Conservation (phyloP, 2,797 vertebrate genomes). For the Gambusia yucatana region DNA sequence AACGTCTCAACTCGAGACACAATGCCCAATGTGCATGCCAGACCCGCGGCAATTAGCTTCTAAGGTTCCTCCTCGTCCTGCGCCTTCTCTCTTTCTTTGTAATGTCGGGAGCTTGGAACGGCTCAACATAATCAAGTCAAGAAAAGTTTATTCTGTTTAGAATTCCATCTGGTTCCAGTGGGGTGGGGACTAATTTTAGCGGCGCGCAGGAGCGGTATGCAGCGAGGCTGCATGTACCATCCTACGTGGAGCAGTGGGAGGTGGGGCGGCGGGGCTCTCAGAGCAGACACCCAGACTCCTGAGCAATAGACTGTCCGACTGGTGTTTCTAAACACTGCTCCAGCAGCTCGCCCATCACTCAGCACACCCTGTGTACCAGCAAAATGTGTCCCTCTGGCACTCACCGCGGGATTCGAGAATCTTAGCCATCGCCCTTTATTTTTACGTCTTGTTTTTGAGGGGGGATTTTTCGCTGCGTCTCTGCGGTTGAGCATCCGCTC, state of each 20-base stretch:
- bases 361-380: constrained; percentile 75
- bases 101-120: constrained; percentile 80
- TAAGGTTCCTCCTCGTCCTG: constrained; percentile 71
- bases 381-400: constrained; percentile 77
- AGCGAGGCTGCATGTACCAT: constrained; percentile 83
- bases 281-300: constrained; percentile 84
- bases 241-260: constrained; percentile 70
- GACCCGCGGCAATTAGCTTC: constrained; percentile 82
- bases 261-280: constrained; percentile 23
- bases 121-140: constrained; percentile 85
- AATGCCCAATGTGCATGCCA: constrained; percentile 79
- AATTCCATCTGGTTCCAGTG: constrained; percentile 83
- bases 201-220: constrained; percentile 67
- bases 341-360: constrained; percentile 80
- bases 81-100: constrained; percentile 77
- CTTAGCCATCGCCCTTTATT: constrained; percentile 51
- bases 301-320: constrained; percentile 79
- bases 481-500: constrained; percentile 62
- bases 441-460: constrained; percentile 19
- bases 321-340: constrained; percentile 80
- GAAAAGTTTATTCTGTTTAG: constrained; percentile 84
- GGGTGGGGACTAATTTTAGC: constrained; percentile 78
- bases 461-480: constrained; percentile 57
- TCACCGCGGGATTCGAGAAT: constrained; percentile 72
- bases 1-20: constrained; percentile 76